A percentile compares a stretch with the other conserved stretches of the same genome.
phyloP scores from a whole-genome alignment of 2,797 vertebrate genomes.

The Typhlichthys subterraneus region DNA sequence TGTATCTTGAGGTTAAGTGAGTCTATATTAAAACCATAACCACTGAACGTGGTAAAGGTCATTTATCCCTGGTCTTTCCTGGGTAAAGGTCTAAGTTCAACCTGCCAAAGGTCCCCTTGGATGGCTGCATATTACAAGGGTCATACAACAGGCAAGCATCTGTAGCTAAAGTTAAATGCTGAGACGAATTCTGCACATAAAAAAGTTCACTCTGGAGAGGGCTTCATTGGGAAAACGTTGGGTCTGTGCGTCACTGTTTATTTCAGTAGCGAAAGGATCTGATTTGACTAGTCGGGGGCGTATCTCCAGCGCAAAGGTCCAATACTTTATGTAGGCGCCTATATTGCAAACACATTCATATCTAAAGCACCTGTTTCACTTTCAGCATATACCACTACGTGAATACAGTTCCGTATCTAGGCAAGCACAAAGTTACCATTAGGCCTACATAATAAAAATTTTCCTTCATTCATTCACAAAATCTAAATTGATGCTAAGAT shows the following conservation, averaged over 20 bases:
- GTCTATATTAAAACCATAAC: slow-evolving; percentile 74
- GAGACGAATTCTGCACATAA: slow-evolving; percentile 19
- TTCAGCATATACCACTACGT: not conserved
- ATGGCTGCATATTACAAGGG: slow-evolving; percentile 66
- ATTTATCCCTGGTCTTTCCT: slow-evolving; percentile 42
- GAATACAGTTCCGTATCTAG: not conserved
- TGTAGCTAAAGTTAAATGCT: slow-evolving; percentile 29
- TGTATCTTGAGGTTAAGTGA: slow-evolving; percentile 62
- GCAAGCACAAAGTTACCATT: not conserved
- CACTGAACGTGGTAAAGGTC: slow-evolving; percentile 73
- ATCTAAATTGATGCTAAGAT: not conserved
- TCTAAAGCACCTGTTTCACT: not conserved
- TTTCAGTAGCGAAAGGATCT: not conserved
- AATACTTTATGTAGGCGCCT: not conserved
- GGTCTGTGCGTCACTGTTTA: not conserved
- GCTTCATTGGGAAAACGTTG: not conserved
- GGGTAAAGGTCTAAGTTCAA: slow-evolving; percentile 78
- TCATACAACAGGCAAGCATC: slow-evolving; percentile 33
- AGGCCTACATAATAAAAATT: no score
- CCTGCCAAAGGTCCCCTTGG: slow-evolving; percentile 63
- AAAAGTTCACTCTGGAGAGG: slow-evolving; percentile 1
- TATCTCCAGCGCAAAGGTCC: slow-evolving; percentile 53
- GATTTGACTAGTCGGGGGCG: slow-evolving; percentile 1
- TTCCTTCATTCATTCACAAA: not conserved
- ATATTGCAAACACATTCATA: not conserved